Evolutionary conservation across 2,888 invertebrate genomes (phyloP).

Genomic region (Lochmaea capreae): DNA sequence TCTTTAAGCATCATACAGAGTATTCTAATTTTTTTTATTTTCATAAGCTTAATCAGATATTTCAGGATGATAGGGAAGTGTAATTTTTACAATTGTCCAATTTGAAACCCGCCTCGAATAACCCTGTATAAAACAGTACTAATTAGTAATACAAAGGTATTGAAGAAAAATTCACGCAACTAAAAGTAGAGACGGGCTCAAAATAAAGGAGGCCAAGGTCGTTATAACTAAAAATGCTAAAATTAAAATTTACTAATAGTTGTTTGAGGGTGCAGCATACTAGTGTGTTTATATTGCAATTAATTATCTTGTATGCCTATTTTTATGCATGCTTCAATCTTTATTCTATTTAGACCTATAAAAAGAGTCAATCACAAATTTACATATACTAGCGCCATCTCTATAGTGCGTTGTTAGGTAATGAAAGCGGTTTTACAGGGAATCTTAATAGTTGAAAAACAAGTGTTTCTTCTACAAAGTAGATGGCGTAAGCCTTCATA

Average conservation of each 20-base stretch:
- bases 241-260: background rate
- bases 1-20: too few species aligned
- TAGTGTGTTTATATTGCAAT: too few species aligned
- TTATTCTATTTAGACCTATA: too few species aligned
- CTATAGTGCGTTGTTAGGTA: background rate
- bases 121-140: background rate
- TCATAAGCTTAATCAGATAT: too few species aligned
- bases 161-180: background rate
- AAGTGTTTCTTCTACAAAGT: background rate
- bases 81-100: too few species aligned
- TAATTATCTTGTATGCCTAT: too few species aligned
- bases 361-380: too few species aligned
- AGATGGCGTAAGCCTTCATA: constrained; percentile 32
- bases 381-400: background rate
- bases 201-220: constrained; percentile 5
- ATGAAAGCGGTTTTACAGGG: background rate
- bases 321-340: too few species aligned
- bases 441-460: too few species aligned
- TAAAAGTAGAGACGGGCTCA: background rate
- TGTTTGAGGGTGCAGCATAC: background rate
- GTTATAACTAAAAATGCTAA: background rate
- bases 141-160: background rate
- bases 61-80: too few species aligned
- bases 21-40: too few species aligned
- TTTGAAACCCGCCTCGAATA: background rate